These are phyloP conservation scores for Noctua janthina DNA, from an alignment of 2,888 invertebrate species.

Conservation along the genomic window DNA sequence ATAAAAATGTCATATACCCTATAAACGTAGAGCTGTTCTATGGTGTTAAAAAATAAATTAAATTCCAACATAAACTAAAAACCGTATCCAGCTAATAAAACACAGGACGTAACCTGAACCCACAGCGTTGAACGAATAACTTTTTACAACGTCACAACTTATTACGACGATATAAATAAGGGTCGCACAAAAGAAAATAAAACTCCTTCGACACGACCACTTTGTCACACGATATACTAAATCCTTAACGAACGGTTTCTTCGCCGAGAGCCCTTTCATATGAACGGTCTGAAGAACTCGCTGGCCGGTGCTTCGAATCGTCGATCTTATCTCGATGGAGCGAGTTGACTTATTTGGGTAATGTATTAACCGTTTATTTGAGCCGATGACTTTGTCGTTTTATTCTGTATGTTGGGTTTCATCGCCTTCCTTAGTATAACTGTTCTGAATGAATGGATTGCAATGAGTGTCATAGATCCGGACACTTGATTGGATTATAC, in stretches of 20 bases:
- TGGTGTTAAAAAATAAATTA: slow-evolving; percentile 18
- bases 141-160: slow-evolving; percentile 48
- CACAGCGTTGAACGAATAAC: slow-evolving; percentile 28
- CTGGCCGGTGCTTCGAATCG: slow-evolving; percentile 23
- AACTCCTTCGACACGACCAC: slow-evolving; percentile 41
- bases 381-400: slow-evolving; percentile 15
- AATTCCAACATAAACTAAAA: slow-evolving; percentile 32
- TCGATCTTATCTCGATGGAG: slow-evolving; percentile 48
- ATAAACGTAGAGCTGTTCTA: slow-evolving; percentile 1
- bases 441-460: neutral
- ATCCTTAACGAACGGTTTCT: slow-evolving; percentile 52
- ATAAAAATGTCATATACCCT: slow-evolving; percentile 22
- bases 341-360: slow-evolving; percentile 35
- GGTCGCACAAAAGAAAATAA: slow-evolving; percentile 51
- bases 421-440: neutral
- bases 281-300: slow-evolving; percentile 31
- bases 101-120: slow-evolving; percentile 34
- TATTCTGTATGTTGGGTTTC: slow-evolving; percentile 1
- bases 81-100: slow-evolving; percentile 36
- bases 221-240: slow-evolving; percentile 59
- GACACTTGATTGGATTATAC: neutral
- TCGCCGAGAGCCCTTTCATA: slow-evolving; percentile 42
- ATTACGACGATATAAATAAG: slow-evolving; percentile 56
- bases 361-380: slow-evolving; percentile 26
- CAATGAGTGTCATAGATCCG: neutral